Percentiles rank a stretch among this genome's conserved stretches.
Conservation (phyloP, 2,113 vertebrate species). For the Zingel zingel region DNA sequence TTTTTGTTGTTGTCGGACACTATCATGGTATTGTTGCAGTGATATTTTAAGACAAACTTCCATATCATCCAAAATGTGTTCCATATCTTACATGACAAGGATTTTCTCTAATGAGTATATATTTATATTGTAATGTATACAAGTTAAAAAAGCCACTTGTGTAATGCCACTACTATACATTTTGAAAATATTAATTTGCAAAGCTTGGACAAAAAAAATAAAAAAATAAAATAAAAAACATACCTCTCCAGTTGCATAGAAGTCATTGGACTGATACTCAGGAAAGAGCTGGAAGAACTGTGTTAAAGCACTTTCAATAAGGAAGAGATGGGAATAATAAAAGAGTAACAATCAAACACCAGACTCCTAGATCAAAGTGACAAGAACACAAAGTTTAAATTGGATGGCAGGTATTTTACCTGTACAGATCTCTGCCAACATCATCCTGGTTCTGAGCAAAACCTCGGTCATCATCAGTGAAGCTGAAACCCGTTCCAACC, state of each 20-base stretch:
- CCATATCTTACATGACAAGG: neutral
- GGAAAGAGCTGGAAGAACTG: constrained; percentile 91
- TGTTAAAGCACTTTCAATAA: constrained; percentile 79
- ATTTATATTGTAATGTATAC: neutral
- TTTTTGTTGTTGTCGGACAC: neutral
- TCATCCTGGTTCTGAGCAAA: constrained; percentile 85
- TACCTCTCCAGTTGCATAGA: constrained; percentile 89
- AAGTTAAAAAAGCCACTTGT: neutral
- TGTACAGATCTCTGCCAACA: constrained; percentile 86
- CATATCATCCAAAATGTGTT: neutral
- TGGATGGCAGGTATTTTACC: constrained; percentile 63
- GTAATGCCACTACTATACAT: neutral
- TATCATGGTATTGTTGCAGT: neutral
- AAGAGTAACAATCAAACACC: neutral
- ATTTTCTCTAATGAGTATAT: neutral
- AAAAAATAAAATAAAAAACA: neutral
- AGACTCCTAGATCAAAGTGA: neutral
- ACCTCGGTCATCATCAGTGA: constrained; percentile 79
- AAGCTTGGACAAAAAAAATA: neutral
- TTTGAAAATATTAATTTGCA: neutral
- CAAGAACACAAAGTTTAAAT: fast-evolving
- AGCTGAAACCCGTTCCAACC: constrained; percentile 90
- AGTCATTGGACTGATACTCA: constrained; percentile 88
- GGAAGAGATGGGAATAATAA: constrained; percentile 30
- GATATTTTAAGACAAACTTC: neutral